These are phyloP conservation scores for Leptothorax acervorum DNA, from an alignment of 2,888 invertebrate species.

Conservation along the genomic window DNA sequence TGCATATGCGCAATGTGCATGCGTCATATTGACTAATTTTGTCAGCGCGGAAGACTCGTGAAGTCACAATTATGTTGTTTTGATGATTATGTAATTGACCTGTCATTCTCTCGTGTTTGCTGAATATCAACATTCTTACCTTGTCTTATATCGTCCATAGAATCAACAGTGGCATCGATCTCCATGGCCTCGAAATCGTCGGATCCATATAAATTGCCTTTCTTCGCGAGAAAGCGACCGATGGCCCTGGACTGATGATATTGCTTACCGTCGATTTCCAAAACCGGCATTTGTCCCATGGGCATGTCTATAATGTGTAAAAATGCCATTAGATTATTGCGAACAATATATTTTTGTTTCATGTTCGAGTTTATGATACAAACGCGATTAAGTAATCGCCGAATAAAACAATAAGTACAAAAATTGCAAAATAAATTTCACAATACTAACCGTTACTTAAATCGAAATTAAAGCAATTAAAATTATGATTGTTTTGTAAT, in stretches of 20 bases:
- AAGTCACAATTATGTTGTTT: not conserved
- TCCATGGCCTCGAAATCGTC: constrained; percentile 86
- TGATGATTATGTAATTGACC: not conserved
- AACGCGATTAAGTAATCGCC: not conserved
- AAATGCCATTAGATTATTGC: not conserved
- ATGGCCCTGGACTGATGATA: constrained; percentile 86
- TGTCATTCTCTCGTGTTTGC: not conserved
- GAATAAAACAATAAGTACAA: not conserved
- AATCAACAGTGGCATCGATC: constrained; percentile 86
- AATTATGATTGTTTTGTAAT: not conserved
- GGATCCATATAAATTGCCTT: constrained; percentile 85
- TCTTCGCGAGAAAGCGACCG: constrained; percentile 86
- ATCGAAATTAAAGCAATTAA: not conserved
- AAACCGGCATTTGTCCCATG: constrained; percentile 85
- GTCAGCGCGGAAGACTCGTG: not conserved
- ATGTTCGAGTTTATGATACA: not conserved
- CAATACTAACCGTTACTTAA: not conserved
- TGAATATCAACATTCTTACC: constrained; percentile 81
- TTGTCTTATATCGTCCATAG: constrained; percentile 86
- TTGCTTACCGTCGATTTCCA: constrained; percentile 85
- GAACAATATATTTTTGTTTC: not conserved
- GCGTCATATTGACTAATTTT: not conserved
- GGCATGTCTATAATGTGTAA: constrained; percentile 83
- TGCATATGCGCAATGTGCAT: not conserved
- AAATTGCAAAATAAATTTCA: not conserved